phyloP scores from a whole-genome alignment of 2,888 invertebrate genomes.

The Drosophila affinis region DNA sequence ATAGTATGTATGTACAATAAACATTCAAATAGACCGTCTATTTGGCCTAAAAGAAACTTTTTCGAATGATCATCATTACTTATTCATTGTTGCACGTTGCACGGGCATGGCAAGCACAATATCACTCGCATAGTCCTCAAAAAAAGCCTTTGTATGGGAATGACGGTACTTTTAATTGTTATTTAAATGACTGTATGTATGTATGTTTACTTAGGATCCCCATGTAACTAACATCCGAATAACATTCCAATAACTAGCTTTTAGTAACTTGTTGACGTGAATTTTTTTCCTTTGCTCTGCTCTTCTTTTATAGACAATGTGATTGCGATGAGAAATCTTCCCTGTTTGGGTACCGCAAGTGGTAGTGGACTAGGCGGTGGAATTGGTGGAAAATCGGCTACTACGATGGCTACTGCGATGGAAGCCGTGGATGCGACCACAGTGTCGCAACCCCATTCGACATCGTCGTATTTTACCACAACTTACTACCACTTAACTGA shows the following conservation, averaged over 20 bases:
- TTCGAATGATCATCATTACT: too few relatives aligned
- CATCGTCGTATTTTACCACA: constrained; percentile 83
- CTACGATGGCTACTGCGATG: constrained; percentile 67
- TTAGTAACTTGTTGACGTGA: constrained; percentile 36
- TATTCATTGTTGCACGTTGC: too few relatives aligned
- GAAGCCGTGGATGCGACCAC: constrained; percentile 75
- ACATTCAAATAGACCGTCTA: too few relatives aligned
- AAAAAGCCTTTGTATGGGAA: too few relatives aligned
- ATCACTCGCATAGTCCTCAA: too few relatives aligned
- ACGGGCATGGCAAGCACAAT: too few relatives aligned
- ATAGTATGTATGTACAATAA: too few relatives aligned
- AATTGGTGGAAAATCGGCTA: constrained; percentile 56
- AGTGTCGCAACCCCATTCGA: constrained; percentile 77
- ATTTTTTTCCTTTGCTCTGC: constrained; percentile 57
- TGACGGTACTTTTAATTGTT: too few relatives aligned
- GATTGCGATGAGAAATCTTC: constrained; percentile 83
- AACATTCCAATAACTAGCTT: neutral
- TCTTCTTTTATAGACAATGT: constrained; percentile 83
- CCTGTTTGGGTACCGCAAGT: constrained; percentile 78
- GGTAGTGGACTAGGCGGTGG: constrained; percentile 59
- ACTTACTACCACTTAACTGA: constrained; percentile 83
- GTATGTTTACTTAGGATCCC: too few relatives aligned
- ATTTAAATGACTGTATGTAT: too few relatives aligned
- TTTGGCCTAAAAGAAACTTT: too few relatives aligned
- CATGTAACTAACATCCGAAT: neutral